Evolutionary conservation across 2,888 invertebrate genomes (phyloP), one percentile per base, ranked within the genome.

Genomic region (Trissoscelio sp.): DNA sequence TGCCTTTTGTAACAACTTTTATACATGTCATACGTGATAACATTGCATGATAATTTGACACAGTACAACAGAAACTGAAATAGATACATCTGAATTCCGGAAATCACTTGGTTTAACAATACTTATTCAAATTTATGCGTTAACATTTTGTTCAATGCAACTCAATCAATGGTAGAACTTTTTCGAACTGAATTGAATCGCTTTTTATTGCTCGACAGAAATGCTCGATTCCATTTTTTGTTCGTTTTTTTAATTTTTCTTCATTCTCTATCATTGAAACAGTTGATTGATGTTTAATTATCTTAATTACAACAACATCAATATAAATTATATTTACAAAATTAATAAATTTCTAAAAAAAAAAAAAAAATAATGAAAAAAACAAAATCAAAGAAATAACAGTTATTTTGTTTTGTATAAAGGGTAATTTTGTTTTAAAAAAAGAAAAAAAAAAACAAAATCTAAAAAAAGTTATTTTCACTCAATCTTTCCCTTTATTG

Each of bases 1-100:
- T 77, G 69, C 77, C 77, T 69, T 28, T 60, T 24, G 12, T 69
- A 77, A 77, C 69, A 77, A 69, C 24, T 22, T 46, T 67, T 67
- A 75, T 69, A 62, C 24, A 55, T 74, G 16, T 46, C 12, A 20
- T 62, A 64, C 34, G 20, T 73, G 39, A 46, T 16, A 60, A 69
- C 67, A 51, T 51, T 31, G 18, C 46, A 20, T 48, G 28, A 67
- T 48, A 46, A 46, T 66, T 73, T 73, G 46, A 64, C 55, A 58
- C 31, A 9, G 34, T 58, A 44, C 12, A 60, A 70, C 51, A 44
- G 5, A 72, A 60, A 16, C 12, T 16, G 20, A 62, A 60, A 22
- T 44, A 9, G 18, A 31, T 6, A 48, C 7, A 48, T 48, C 14
- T 37, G 9, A 24, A 6, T 39, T 46, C 3, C 22, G 46, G 11